A percentile compares a stretch with the other conserved stretches of the same genome.
Evolutionary conservation across 2,888 invertebrate species (phyloP).

Genomic region (Colostygia pectinataria): DNA sequence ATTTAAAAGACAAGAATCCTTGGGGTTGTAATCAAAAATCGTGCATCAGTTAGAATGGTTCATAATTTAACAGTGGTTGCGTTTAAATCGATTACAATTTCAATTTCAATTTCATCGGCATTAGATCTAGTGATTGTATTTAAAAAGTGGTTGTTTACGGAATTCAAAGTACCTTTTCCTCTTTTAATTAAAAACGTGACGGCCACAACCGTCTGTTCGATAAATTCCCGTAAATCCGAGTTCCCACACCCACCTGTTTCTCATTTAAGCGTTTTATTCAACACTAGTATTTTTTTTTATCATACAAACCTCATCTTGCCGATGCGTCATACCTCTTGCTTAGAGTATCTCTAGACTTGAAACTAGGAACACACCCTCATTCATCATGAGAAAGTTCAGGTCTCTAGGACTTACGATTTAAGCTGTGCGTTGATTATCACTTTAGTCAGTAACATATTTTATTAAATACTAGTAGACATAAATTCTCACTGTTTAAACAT

Average conservation of each 20-base stretch:
- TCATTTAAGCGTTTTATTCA: conserved; percentile 15
- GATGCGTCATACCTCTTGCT: no score
- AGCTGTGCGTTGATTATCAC: no score
- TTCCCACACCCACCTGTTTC: conserved; percentile 14
- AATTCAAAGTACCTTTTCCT: neutral
- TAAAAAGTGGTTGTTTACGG: neutral
- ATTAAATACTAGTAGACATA: no score
- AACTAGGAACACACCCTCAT: no score
- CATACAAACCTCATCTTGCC: no score
- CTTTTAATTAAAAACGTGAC: conserved; percentile 17
- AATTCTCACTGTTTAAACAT: no score
- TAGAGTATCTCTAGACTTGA: no score
- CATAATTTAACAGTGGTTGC: conserved; percentile 5
- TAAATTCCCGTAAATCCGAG: neutral
- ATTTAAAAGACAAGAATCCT: conserved; percentile 11
- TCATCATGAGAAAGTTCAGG: no score
- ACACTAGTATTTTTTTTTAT: neutral
- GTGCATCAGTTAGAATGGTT: conserved; percentile 15
- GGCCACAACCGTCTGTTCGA: neutral
- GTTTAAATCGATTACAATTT: conserved; percentile 13
- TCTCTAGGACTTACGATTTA: no score
- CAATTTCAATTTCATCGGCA: conserved; percentile 4
- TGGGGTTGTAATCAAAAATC: conserved; percentile 11
- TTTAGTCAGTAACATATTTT: no score
- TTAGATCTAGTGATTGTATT: neutral